phyloP scores from a whole-genome alignment of 37 sponge, comb jelly and placozoan genomes.

The Ianthella basta region DNA sequence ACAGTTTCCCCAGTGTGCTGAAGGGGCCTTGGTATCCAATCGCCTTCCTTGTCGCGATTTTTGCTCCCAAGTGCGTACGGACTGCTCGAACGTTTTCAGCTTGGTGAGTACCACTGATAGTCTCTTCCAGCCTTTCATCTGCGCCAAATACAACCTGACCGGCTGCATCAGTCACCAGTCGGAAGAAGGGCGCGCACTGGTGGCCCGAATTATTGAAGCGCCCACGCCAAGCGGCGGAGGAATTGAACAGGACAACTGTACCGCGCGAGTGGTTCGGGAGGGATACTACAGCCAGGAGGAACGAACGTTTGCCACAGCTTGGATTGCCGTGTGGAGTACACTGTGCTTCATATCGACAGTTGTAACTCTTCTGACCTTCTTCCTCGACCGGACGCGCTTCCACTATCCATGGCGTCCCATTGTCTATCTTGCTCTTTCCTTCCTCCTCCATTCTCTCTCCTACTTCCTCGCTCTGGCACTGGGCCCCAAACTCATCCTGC shows the following conservation, averaged over 20 bases:
- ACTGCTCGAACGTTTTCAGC: background rate
- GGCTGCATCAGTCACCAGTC: background rate
- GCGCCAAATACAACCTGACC: background rate
- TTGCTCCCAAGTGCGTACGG: background rate
- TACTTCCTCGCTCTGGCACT: constrained; percentile 67
- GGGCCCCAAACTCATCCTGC: constrained; percentile 57
- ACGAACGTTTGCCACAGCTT: constrained; percentile 59
- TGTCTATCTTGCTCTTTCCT: constrained; percentile 76
- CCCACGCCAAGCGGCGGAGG: background rate
- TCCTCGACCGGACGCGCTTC: constrained; percentile 74
- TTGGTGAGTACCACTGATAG: background rate
- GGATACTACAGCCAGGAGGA: constrained; percentile 56
- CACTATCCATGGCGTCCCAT: constrained; percentile 93
- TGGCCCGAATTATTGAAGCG: background rate
- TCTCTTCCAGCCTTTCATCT: background rate
- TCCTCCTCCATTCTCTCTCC: constrained; percentile 67
- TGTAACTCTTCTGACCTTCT: constrained; percentile 81
- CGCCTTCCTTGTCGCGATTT: constrained; percentile 18
- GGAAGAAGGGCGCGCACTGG: background rate
- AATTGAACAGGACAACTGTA: background rate
- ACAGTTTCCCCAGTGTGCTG: background rate
- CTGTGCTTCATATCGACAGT: constrained; percentile 83
- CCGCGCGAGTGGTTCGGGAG: background rate
- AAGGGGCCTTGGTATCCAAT: background rate
- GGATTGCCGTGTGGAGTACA: constrained; percentile 74